Percentiles rank a stretch among this genome's conserved stretches.
phyloP scores from a whole-genome alignment of 2,113 vertebrate species.

The Tragelaphus imberbis region DNA sequence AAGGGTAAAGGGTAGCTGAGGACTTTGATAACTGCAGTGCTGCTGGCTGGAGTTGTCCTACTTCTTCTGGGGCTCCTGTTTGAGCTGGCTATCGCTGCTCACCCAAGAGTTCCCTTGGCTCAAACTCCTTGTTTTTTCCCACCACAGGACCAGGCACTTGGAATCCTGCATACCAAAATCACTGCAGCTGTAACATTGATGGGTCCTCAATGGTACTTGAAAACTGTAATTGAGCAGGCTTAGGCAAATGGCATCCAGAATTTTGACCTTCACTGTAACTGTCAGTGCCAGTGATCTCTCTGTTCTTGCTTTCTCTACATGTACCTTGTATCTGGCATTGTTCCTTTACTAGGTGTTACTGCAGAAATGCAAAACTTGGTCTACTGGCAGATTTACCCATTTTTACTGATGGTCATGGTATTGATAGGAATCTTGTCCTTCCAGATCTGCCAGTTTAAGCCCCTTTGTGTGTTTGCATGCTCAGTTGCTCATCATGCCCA shows the following conservation, averaged over 20 bases:
- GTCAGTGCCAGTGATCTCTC: constrained; percentile 93
- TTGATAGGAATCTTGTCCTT: constrained; percentile 96
- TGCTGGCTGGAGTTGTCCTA: constrained; percentile 94
- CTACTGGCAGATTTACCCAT: constrained; percentile 95
- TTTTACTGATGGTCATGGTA: constrained; percentile 95
- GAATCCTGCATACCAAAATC: constrained; percentile 98
- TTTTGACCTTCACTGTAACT: constrained; percentile 95
- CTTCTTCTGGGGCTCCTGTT: constrained; percentile 93
- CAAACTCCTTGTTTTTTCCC: constrained; percentile 97
- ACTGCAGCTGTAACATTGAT: constrained; percentile 97
- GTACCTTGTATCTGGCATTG: constrained; percentile 92
- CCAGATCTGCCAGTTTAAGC: constrained; percentile 98
- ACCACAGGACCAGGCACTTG: constrained; percentile 99
- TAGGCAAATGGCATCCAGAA: constrained; percentile 98
- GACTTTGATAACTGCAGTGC: constrained; percentile 91
- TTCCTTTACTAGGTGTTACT: constrained; percentile 91
- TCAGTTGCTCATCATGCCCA: not conserved
- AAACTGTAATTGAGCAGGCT: constrained; percentile 98
- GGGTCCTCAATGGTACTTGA: constrained; percentile 99
- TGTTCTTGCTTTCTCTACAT: constrained; percentile 92
- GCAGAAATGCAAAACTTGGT: constrained; percentile 96
- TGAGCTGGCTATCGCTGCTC: constrained; percentile 95
- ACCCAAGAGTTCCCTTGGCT: constrained; percentile 94
- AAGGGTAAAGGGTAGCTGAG: constrained; percentile 88
- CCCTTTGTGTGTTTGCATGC: constrained; percentile 85